Conservation (phyloP, 2,113 vertebrate genomes). For the Zootoca vivipara region DNA sequence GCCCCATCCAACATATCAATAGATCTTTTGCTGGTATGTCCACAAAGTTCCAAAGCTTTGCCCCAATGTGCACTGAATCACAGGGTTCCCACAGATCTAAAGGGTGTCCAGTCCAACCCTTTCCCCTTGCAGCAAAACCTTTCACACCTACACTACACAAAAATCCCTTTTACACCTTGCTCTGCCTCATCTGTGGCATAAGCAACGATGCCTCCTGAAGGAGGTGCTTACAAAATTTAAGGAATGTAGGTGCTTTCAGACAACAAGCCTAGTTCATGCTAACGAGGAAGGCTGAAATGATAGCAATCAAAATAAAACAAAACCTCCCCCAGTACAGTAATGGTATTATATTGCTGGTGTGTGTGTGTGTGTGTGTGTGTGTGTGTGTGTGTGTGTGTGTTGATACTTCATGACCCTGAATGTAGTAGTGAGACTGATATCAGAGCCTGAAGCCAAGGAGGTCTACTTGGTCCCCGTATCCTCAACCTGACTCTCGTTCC, state of each 20-base stretch:
- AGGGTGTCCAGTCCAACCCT: too few relatives aligned
- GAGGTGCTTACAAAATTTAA: neutral
- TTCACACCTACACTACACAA: neutral
- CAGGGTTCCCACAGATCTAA: neutral
- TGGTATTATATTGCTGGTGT: neutral
- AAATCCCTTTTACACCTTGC: neutral
- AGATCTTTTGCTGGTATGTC: neutral
- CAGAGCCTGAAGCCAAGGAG: neutral
- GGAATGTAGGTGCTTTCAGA: neutral
- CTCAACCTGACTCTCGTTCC: neutral
- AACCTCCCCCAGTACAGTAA: neutral
- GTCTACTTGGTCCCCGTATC: neutral
- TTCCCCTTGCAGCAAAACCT: neutral
- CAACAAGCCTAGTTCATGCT: neutral
- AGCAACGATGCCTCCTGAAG: neutral
- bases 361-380: too few relatives aligned
- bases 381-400: too few relatives aligned
- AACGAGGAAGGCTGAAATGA: neutral
- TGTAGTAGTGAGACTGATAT: neutral
- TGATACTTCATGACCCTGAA: neutral
- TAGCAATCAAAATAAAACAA: neutral
- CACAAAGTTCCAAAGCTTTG: neutral
- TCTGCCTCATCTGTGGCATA: neutral
- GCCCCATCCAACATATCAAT: neutral
- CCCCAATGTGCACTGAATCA: too few relatives aligned